Conservation (phyloP, 2,888 invertebrate species). For the Kryphioiulus occultus region DNA sequence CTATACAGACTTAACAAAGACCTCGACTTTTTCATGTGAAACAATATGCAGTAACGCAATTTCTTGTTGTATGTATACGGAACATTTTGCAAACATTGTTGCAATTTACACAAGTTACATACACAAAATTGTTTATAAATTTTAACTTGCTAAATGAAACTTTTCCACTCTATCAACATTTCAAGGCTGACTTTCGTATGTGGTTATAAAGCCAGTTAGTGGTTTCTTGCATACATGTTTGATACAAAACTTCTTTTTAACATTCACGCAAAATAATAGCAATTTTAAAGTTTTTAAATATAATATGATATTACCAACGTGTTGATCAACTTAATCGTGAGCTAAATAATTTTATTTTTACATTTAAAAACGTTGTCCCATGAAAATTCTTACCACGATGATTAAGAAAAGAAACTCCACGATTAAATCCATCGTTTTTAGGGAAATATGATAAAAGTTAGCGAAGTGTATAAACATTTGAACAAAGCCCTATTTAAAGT, state of each 20-base stretch:
- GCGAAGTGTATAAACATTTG: neutral
- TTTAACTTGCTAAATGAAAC: neutral
- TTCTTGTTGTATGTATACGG: slow-evolving; percentile 8
- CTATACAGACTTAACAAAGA: neutral
- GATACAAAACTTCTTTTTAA: neutral
- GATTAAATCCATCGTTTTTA: neutral
- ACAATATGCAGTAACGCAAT: neutral
- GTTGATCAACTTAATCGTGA: too few species aligned
- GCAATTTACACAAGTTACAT: neutral
- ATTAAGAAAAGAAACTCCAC: neutral
- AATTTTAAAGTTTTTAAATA: neutral
- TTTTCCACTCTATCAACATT: neutral
- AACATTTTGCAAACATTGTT: slow-evolving; percentile 1
- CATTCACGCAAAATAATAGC: neutral
- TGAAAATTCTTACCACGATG: neutral
- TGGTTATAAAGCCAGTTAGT: neutral
- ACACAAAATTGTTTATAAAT: neutral
- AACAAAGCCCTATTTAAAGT: neutral
- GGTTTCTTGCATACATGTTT: neutral
- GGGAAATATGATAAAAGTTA: neutral
- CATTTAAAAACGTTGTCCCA: neutral
- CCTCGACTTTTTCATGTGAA: neutral
- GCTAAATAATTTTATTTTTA: too few species aligned
- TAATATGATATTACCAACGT: too few species aligned
- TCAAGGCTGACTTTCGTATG: neutral